Conservation (phyloP, 2,888 invertebrate species). For the Balanococcus diminutus region DNA sequence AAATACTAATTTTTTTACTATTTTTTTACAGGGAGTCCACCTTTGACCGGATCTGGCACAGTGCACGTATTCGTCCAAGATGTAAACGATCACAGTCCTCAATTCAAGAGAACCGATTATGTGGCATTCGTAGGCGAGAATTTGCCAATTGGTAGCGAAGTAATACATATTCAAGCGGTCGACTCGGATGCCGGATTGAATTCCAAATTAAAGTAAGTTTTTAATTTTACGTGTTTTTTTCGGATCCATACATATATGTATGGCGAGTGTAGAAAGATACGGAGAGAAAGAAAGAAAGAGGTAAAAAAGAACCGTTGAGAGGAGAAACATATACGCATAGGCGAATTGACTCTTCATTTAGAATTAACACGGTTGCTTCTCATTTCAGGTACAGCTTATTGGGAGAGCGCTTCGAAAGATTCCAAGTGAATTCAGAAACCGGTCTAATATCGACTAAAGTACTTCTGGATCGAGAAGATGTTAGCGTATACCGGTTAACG, state of each 20-base stretch:
- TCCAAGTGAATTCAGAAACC: slow-evolving; percentile 77
- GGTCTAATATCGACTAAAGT: slow-evolving; percentile 79
- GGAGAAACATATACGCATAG: background rate
- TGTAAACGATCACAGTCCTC: slow-evolving; percentile 91
- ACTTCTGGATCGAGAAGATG: slow-evolving; percentile 80
- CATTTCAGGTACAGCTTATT: slow-evolving; percentile 73
- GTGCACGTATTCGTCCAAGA: slow-evolving; percentile 90
- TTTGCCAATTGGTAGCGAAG: slow-evolving; percentile 75
- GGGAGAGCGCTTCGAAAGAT: slow-evolving; percentile 81
- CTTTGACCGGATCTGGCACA: slow-evolving; percentile 89
- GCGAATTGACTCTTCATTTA: slow-evolving; percentile 15
- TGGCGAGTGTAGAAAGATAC: background rate
- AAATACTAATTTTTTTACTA: background rate
- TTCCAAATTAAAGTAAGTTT: slow-evolving; percentile 74
- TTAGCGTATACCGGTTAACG: slow-evolving; percentile 76
- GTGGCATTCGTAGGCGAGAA: slow-evolving; percentile 82
- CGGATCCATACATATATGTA: background rate
- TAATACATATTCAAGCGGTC: slow-evolving; percentile 77
- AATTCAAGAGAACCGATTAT: slow-evolving; percentile 82
- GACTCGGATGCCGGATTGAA: slow-evolving; percentile 86
- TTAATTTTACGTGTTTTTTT: slow-evolving; percentile 9
- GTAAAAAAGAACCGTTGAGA: background rate
- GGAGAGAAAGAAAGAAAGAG: background rate
- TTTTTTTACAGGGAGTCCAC: slow-evolving; percentile 76
- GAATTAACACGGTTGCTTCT: slow-evolving; percentile 25